A percentile compares a stretch with the other conserved stretches of the same genome.
These are phyloP conservation scores for Lithophane socia DNA, from an alignment of 2,888 invertebrate genomes.

Conservation along the genomic window DNA sequence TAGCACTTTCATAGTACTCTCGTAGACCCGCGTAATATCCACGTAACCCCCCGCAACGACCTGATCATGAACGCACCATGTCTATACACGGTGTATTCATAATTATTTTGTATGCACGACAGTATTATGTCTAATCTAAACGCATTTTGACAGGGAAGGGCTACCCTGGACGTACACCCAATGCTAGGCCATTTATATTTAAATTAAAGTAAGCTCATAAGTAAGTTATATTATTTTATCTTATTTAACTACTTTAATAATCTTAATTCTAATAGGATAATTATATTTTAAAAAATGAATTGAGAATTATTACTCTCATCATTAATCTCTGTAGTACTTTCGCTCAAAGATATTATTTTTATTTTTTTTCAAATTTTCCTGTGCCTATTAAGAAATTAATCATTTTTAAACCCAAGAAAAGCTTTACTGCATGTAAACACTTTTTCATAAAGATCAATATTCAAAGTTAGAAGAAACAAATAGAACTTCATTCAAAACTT, in stretches of 20 bases:
- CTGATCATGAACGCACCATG: neutral
- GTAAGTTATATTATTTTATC: neutral
- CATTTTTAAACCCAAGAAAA: neutral
- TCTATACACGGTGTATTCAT: too few species aligned
- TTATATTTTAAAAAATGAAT: constrained; percentile 12
- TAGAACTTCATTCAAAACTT: neutral
- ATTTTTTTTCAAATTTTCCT: too few species aligned
- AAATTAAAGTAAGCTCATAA: constrained; percentile 23
- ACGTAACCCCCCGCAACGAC: neutral
- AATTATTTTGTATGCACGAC: too few species aligned
- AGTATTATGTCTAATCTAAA: too few species aligned
- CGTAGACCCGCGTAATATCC: neutral
- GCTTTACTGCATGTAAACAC: too few species aligned
- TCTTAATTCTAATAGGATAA: constrained; percentile 36
- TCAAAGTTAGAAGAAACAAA: neutral
- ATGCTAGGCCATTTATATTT: neutral
- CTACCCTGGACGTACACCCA: neutral
- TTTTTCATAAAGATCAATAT: neutral
- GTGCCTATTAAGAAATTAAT: neutral
- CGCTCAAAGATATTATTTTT: neutral
- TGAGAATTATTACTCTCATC: constrained; percentile 11
- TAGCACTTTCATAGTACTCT: neutral
- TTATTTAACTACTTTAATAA: constrained; percentile 4
- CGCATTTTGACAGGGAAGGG: neutral
- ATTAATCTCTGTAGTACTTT: constrained; percentile 1